These are phyloP conservation scores for Ifrita kowaldi DNA, from an alignment of 2,113 vertebrate genomes.

Conservation along the genomic window DNA sequence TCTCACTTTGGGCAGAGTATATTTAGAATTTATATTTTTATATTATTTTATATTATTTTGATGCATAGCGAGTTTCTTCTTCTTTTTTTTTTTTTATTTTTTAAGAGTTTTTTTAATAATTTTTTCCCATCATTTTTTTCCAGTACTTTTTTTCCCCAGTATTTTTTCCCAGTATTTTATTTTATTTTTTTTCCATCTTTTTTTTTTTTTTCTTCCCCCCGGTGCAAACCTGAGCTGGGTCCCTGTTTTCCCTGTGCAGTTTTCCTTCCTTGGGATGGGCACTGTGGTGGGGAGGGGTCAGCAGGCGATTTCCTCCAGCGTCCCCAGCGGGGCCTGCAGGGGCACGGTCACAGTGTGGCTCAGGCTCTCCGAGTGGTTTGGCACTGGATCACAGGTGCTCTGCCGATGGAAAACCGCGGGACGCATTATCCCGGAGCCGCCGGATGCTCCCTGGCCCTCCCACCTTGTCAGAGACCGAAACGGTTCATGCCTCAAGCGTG, in stretches of 20 bases:
- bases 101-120: background rate
- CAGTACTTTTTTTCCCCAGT: background rate
- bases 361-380: slow-evolving; percentile 93
- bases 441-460: background rate
- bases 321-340: slow-evolving; percentile 90
- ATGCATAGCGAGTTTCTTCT: slow-evolving; percentile 61
- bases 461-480: accelerated
- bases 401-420: slow-evolving; percentile 13
- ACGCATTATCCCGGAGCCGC: background rate
- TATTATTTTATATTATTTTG: slow-evolving; percentile 10
- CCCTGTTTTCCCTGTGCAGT: slow-evolving; percentile 62
- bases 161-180: background rate
- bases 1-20: slow-evolving; percentile 71
- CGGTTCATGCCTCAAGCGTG: accelerated
- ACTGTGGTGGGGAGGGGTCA: slow-evolving; percentile 72
- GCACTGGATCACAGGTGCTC: slow-evolving; percentile 93
- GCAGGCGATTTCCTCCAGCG: slow-evolving; percentile 96
- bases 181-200: background rate
- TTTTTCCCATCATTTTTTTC: background rate
- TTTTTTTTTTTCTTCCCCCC: background rate
- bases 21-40: slow-evolving; percentile 56
- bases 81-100: background rate
- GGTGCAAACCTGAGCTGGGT: slow-evolving; percentile 68
- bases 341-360: slow-evolving; percentile 96
- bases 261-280: slow-evolving; percentile 46